phyloP scores from a whole-genome alignment of 2,797 vertebrate species.

The Phaenicophaeus curvirostris region DNA sequence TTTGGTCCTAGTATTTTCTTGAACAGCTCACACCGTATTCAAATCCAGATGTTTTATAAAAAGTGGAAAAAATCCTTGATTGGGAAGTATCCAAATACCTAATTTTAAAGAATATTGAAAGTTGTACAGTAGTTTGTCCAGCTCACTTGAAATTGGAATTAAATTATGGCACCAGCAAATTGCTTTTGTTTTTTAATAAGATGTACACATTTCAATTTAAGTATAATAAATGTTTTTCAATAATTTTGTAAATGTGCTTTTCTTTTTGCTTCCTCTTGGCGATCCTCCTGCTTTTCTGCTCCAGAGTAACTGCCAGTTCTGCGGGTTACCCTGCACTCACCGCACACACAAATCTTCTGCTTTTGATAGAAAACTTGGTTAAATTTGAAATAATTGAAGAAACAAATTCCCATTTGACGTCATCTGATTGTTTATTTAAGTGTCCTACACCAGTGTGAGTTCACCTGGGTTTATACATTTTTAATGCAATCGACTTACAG shows the following conservation, averaged over 20 bases:
- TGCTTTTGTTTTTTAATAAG: constrained; percentile 79
- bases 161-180: constrained; percentile 81
- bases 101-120: constrained; percentile 61
- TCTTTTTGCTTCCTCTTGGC: background rate
- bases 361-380: background rate
- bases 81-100: constrained; percentile 46
- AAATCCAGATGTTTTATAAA: constrained; percentile 68
- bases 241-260: constrained; percentile 76
- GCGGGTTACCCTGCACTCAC: background rate
- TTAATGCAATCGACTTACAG: constrained; percentile 35
- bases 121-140: constrained; percentile 69
- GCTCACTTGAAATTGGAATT: constrained; percentile 73
- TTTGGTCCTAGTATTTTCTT: constrained; percentile 69
- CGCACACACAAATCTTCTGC: background rate
- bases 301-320: background rate
- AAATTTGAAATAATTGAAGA: background rate
- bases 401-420: background rate
- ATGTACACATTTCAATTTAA: constrained; percentile 80
- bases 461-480: constrained; percentile 40
- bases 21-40: constrained; percentile 66
- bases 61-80: constrained; percentile 64
- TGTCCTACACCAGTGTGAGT: constrained; percentile 5
- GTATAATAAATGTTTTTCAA: constrained; percentile 83
- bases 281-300: background rate
- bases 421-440: constrained; percentile 49